Conservation (phyloP, 2,888 invertebrate species). For the Yponomeuta malinellus region DNA sequence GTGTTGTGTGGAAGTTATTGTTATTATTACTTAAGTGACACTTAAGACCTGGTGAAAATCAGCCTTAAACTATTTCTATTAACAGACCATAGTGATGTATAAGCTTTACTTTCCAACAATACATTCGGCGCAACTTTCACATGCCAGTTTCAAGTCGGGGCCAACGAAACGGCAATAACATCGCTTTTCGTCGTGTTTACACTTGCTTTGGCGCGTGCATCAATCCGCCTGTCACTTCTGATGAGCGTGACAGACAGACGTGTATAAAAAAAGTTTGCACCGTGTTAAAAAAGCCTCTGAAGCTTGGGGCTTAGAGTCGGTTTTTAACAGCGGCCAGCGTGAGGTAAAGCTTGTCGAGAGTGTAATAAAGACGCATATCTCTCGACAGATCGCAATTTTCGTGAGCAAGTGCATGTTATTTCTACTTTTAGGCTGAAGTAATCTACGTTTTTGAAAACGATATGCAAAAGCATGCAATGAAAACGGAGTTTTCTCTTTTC, state of each 20-base stretch:
- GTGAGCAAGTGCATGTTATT: slow-evolving; percentile 32
- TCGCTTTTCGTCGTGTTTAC: slow-evolving; percentile 34
- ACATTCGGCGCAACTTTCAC: slow-evolving; percentile 28
- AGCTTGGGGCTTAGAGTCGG: neutral
- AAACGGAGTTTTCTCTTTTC: neutral
- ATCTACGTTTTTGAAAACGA: neutral
- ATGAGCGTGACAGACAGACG: slow-evolving; percentile 29
- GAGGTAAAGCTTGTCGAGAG: slow-evolving; percentile 3
- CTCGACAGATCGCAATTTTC: slow-evolving; percentile 34
- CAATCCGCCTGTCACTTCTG: slow-evolving; percentile 35
- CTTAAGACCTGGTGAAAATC: no score
- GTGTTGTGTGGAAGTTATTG: no score
- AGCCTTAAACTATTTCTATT: neutral
- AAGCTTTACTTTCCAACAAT: slow-evolving; percentile 10
- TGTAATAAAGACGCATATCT: slow-evolving; percentile 38
- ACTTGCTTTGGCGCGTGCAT: slow-evolving; percentile 27
- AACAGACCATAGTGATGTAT: neutral
- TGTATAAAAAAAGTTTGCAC: neutral
- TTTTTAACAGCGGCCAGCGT: neutral
- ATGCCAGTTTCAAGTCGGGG: slow-evolving; percentile 22
- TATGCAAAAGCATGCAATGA: neutral
- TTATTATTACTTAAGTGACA: no score
- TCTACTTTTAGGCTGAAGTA: slow-evolving; percentile 27
- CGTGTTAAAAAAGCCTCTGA: neutral
- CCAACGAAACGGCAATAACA: slow-evolving; percentile 24